Percentiles rank a stretch among this genome's conserved stretches.
Conservation (phyloP, 1,140 invertebrate species). For the Metopolophium dirhodum region DNA sequence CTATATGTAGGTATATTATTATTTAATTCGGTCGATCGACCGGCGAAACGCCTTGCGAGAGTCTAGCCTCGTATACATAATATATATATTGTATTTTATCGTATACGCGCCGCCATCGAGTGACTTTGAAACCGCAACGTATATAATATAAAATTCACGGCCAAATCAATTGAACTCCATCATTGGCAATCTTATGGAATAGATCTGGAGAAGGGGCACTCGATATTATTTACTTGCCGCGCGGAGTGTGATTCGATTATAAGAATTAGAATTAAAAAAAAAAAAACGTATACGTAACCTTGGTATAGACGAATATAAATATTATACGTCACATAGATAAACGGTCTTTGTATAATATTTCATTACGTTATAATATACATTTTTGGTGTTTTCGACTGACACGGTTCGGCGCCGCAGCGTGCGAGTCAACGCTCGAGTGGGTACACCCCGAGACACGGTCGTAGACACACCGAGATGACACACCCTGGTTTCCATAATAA, state of each 20-base stretch:
- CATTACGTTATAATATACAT: neutral
- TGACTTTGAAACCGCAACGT: conserved; percentile 48
- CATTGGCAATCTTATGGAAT: conserved; percentile 19
- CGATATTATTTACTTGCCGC: neutral
- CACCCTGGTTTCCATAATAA: neutral
- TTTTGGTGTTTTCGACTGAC: neutral
- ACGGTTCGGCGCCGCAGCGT: neutral
- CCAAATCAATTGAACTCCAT: conserved; percentile 35
- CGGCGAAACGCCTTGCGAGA: neutral
- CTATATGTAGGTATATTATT: neutral
- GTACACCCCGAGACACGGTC: neutral
- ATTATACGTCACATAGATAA: neutral
- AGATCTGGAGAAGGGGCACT: neutral
- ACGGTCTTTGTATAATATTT: neutral
- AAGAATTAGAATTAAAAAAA: neutral
- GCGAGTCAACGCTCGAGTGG: neutral
- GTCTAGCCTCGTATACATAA: neutral
- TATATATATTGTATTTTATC: neutral
- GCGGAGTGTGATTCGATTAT: neutral
- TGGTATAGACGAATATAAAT: neutral
- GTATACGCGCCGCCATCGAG: neutral
- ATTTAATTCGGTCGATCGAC: conserved; percentile 13
- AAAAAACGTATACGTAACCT: neutral
- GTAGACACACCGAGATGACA: neutral
- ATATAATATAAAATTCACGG: conserved; percentile 18